Conservation (phyloP, 2,113 vertebrate genomes). For the Semnornis frantzii region DNA sequence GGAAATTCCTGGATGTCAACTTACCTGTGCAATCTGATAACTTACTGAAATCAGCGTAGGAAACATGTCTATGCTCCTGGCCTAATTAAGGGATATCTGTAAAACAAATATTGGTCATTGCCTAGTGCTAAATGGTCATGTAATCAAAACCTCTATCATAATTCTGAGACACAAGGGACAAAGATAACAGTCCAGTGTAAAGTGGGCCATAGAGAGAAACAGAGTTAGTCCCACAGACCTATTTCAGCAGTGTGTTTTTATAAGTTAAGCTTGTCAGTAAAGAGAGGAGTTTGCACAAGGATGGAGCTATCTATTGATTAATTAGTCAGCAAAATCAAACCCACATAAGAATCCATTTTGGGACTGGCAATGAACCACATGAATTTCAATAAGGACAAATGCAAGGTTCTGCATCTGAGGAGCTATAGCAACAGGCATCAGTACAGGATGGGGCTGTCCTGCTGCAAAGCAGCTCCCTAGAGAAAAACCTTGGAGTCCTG, state of each 20-base stretch:
- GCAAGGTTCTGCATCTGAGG: no score
- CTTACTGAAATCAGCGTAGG: constrained; percentile 8
- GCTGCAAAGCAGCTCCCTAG: no score
- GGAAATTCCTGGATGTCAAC: constrained; percentile 37
- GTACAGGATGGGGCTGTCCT: no score
- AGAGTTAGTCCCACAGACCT: neutral
- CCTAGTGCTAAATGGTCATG: neutral
- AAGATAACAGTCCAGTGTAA: constrained; percentile 7
- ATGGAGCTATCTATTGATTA: neutral
- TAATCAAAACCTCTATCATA: neutral
- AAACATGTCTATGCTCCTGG: neutral
- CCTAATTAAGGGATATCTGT: constrained; percentile 9
- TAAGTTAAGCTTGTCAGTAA: neutral
- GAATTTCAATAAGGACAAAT: no score
- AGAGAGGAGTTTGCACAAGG: neutral
- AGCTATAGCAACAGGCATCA: no score
- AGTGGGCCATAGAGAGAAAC: neutral
- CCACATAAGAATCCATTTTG: rapidly evolving
- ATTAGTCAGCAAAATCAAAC: neutral
- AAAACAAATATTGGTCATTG: constrained; percentile 39
- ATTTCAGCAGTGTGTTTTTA: neutral
- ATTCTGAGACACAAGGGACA: constrained; percentile 13
- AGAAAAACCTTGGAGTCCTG: no score
- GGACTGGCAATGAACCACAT: neutral
- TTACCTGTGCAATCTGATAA: constrained; percentile 56